Evolutionary conservation across 2,797 vertebrate genomes (phyloP).

Genomic region (Varecia variegata): DNA sequence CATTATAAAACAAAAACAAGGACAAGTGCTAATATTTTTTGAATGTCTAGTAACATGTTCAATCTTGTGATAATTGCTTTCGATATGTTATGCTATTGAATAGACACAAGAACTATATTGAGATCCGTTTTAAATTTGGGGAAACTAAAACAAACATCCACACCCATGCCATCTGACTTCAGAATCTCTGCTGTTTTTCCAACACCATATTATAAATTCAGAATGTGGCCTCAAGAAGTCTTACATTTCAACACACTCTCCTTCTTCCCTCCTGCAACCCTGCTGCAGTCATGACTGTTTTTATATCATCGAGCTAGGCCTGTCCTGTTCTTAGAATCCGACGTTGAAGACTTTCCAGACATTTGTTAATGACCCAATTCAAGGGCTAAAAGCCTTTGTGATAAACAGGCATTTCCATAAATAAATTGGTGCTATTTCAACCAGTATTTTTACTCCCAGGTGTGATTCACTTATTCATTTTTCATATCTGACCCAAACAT

Average conservation of each 20-base stretch:
- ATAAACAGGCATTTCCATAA: not conserved
- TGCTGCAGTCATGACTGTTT: not conserved
- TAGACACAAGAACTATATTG: not conserved
- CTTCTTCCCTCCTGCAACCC: not conserved
- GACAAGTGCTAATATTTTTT: not conserved
- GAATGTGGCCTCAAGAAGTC: not conserved
- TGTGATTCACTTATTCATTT: not conserved
- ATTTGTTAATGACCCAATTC: not conserved
- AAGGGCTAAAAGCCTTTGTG: not conserved
- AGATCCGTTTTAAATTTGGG: not conserved
- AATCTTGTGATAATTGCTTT: not conserved
- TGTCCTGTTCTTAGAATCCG: not conserved
- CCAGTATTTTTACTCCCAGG: not conserved
- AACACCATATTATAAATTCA: not conserved
- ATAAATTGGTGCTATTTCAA: conserved; percentile 2
- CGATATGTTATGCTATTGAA: not conserved
- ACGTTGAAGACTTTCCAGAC: not conserved
- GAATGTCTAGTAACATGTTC: not conserved
- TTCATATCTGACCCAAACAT: not conserved
- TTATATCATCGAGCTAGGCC: not conserved
- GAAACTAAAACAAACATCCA: conserved; percentile 9
- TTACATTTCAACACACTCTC: not conserved
- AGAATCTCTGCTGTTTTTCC: not conserved
- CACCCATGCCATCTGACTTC: not conserved
- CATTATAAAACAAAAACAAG: not conserved